A percentile compares a stretch with the other conserved stretches of the same genome.
Conservation (phyloP, 2,888 invertebrate genomes). For the Cephus nigrinus region DNA sequence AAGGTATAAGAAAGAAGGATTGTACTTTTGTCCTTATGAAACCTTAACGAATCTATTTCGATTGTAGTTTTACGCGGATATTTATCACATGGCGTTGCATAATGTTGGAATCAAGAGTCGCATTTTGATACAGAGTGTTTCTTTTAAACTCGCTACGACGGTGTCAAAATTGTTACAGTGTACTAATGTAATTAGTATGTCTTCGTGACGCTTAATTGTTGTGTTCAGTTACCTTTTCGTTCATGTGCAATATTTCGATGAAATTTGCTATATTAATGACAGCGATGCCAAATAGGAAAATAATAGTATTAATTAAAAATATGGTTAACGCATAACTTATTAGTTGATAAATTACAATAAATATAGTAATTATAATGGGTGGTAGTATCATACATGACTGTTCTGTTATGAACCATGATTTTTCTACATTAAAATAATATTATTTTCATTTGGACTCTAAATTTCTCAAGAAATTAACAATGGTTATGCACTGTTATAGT, state of each 20-base stretch:
- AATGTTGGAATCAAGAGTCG: constrained; percentile 74
- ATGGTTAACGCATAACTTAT: not conserved
- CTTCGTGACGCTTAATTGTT: constrained; percentile 60
- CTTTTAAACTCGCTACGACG: constrained; percentile 72
- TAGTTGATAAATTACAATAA: no score
- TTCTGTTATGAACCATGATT: no score
- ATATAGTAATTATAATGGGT: no score
- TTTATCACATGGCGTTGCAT: constrained; percentile 76
- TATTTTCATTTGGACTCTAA: not conserved
- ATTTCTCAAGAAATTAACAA: not conserved
- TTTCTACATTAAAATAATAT: no score
- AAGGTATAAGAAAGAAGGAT: constrained; percentile 34
- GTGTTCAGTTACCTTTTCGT: not conserved
- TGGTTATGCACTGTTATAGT: not conserved
- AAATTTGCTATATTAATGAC: not conserved
- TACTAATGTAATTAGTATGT: constrained; percentile 75
- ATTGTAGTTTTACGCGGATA: constrained; percentile 78
- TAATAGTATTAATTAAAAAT: not conserved
- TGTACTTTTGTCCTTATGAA: not conserved
- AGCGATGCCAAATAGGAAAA: not conserved
- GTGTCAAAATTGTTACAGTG: constrained; percentile 72
- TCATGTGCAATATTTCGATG: not conserved
- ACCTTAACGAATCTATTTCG: not conserved
- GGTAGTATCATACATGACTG: no score
- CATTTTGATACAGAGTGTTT: constrained; percentile 69